Conservation (phyloP, 2,888 invertebrate genomes). For the Dasypogon diadema region DNA sequence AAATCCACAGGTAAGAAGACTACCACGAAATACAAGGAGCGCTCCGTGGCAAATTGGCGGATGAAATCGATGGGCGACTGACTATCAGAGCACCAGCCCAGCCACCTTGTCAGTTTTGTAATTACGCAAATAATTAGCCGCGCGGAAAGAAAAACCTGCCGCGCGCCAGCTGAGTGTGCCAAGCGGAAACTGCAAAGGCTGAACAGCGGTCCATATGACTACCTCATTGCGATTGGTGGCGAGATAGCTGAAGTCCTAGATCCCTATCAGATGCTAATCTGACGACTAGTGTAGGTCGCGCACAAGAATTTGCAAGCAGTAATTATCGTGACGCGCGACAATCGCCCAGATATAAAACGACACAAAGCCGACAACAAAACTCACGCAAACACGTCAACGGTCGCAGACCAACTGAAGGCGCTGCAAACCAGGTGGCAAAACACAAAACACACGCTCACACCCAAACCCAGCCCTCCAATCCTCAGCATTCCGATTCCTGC, state of each 20-base stretch:
- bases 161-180: background rate
- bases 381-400: conserved; percentile 66
- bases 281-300: conserved; percentile 46
- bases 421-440: conserved; percentile 49
- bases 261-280: conserved; percentile 43
- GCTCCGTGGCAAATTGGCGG: no score
- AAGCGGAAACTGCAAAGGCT: background rate
- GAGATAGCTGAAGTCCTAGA: conserved; percentile 45
- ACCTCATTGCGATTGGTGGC: conserved; percentile 40
- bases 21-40: no score
- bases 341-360: conserved; percentile 25
- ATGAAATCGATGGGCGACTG: background rate
- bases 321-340: conserved; percentile 40
- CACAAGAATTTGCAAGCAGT: conserved; percentile 38
- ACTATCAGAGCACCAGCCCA: background rate
- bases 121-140: conserved; percentile 48
- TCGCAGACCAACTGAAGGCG: conserved; percentile 67
- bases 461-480: conserved; percentile 60
- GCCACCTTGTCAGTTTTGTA: conserved; percentile 43
- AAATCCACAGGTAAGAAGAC: background rate
- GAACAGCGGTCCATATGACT: background rate
- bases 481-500: conserved; percentile 14
- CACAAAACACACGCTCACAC: conserved; percentile 59
- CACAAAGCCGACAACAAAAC: conserved; percentile 56
- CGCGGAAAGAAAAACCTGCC: conserved; percentile 15